phyloP scores from a whole-genome alignment of 2,888 invertebrate genomes.

The Siphonodentalium dalli region DNA sequence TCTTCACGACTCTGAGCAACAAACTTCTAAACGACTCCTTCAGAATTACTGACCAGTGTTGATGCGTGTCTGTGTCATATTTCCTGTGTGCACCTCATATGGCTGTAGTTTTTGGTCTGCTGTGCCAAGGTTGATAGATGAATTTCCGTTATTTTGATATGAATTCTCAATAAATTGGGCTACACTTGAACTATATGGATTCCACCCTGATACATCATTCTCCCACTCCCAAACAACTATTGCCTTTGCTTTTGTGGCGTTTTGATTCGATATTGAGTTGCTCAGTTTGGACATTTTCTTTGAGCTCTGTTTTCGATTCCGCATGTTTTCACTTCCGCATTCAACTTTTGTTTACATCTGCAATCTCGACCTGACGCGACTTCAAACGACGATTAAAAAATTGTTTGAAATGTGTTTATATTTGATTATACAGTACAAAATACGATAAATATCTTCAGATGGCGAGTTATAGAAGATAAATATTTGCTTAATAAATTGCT shows the following conservation, averaged over 20 bases:
- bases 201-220: conserved; percentile 50
- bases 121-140: conserved; percentile 35
- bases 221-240: conserved; percentile 59
- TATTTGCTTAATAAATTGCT: too few relatives aligned
- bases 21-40: too few relatives aligned
- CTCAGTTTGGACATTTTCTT: conserved; percentile 3
- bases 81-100: conserved; percentile 44
- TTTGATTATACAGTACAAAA: too few relatives aligned
- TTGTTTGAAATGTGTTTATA: too few relatives aligned
- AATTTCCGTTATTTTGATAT: conserved; percentile 11
- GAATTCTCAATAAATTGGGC: conserved; percentile 45
- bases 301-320: conserved; percentile 9
- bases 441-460: too few relatives aligned
- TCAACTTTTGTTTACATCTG: not conserved
- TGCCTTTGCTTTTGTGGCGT: conserved; percentile 28
- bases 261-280: conserved; percentile 31
- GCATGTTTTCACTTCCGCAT: not conserved
- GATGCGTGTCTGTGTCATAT: conserved; percentile 46
- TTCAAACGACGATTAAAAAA: too few relatives aligned
- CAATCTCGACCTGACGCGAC: not conserved
- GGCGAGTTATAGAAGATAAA: too few relatives aligned
- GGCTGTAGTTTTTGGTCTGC: conserved; percentile 37
- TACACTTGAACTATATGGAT: conserved; percentile 49
- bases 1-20: too few relatives aligned
- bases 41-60: conserved; percentile 44